Evolutionary conservation across 2,888 invertebrate species (phyloP), one percentile per base, ranked within the genome.

Genomic region (Tetranychus piercei): DNA sequence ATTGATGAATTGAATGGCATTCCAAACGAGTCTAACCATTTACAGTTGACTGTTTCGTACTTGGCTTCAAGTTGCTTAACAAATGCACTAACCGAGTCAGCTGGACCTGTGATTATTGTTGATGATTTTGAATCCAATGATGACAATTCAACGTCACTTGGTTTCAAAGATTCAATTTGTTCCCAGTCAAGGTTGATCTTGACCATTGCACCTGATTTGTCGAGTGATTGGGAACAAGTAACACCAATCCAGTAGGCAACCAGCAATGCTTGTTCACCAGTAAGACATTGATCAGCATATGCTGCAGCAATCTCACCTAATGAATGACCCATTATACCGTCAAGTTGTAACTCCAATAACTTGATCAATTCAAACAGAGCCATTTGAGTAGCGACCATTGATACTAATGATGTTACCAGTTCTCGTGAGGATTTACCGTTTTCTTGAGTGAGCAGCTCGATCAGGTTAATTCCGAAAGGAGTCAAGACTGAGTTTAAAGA

Each of bases 261-360:
- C 64, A 84, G 80, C 76, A 85, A 82, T 6, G 85, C 82, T 79
- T 85, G 84, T 76, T 84, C 84, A 15, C 83, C 82, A 15, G 83
- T 85, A 74, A 85, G 80, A 55, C 83, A 82, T 18, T 84, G 84
- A 79, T 85, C 85, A 72, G 84, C 84, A 80, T 85, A 85, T 6
- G 83, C 85, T 80, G 85, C 85, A 43, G 83, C 84, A 76, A 85
- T 81, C 79, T 85, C 85, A 73, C 85, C 85, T 1, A 82, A 55
- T n/a, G 72, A 74, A 22, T 76, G 45, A 1, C 76, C 74, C 44
- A 85, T 81, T 76, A 85, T 83, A 34, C 84, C 84, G 79, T 85
- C 84, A 44, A 84, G 82, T 64, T 79, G 75, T 15, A 85, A 80
- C 44, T 83, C 84, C 76, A 85, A 77, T 6, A 79, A 76, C 20